Evolutionary conservation across 2,113 vertebrate species (phyloP).

Genomic region (Platysteira castanea): DNA sequence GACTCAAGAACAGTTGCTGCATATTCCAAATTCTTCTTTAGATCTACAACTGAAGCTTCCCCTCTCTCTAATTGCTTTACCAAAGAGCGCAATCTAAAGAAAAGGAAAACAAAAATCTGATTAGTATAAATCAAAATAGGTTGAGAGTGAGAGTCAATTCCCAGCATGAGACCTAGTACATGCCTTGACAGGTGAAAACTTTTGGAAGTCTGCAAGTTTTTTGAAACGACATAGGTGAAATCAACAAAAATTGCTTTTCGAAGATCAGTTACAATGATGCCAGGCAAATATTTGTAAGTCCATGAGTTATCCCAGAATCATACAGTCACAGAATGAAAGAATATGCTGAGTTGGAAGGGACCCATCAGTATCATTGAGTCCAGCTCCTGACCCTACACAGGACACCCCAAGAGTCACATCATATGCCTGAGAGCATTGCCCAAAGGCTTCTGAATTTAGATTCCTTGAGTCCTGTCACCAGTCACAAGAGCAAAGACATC

Average conservation of each 20-base stretch:
- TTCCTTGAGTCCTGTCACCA: background rate
- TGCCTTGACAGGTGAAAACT: background rate
- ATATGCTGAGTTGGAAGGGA: background rate
- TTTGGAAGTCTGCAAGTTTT: background rate
- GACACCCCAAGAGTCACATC: background rate
- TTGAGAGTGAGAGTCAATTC: background rate
- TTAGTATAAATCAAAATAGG: background rate
- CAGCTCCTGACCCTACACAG: background rate
- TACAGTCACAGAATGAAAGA: background rate
- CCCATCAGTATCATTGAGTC: background rate
- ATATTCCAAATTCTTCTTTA: constrained; percentile 98
- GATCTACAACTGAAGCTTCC: constrained; percentile 89
- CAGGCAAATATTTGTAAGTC: background rate
- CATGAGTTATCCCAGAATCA: background rate
- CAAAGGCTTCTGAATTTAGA: background rate
- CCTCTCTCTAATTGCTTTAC: constrained; percentile 96
- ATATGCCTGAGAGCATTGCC: background rate
- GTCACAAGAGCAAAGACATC: background rate
- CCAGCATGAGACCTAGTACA: background rate
- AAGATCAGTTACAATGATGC: background rate
- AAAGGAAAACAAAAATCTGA: constrained; percentile 45
- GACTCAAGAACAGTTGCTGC: constrained; percentile 94
- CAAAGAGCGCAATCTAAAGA: constrained; percentile 87
- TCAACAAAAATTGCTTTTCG: background rate
- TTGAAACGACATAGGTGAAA: background rate